Conservation (phyloP, 2,888 invertebrate species). For the Bugulina stolonifera region DNA sequence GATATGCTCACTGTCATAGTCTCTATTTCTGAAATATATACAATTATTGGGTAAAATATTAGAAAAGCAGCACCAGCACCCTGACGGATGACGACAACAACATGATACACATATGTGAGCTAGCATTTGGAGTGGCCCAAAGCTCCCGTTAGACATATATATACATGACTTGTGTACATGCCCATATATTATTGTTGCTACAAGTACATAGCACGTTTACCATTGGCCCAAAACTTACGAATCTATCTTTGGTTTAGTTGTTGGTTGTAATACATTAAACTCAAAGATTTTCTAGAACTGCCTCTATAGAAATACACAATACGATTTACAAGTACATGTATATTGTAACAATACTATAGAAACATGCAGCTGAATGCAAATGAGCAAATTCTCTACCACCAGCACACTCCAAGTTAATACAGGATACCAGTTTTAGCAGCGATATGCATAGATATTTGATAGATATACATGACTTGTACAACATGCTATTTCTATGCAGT, state of each 20-base stretch:
- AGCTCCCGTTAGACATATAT: neutral
- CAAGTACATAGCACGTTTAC: neutral
- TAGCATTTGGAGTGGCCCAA: neutral
- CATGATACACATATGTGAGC: neutral
- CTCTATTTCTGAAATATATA: slow-evolving; percentile 5
- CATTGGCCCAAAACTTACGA: neutral
- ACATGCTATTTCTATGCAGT: too few relatives aligned
- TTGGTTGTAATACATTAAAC: slow-evolving; percentile 9
- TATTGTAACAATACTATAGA: neutral
- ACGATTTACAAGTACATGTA: neutral
- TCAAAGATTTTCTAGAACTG: slow-evolving; percentile 19
- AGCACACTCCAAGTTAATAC: neutral
- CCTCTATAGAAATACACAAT: neutral
- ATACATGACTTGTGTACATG: neutral
- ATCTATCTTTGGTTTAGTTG: neutral
- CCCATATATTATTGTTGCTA: too few relatives aligned
- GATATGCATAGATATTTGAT: neutral
- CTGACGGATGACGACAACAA: too few relatives aligned
- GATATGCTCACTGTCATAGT: slow-evolving; percentile 1
- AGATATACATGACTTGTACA: too few relatives aligned
- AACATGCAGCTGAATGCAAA: neutral
- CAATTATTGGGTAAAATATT: neutral
- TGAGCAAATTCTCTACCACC: neutral
- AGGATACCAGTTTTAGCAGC: too few relatives aligned
- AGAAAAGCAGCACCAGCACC: neutral